Evolutionary conservation across 2,888 invertebrate genomes (phyloP), one percentile per base, ranked within the genome.

Genomic region (Cerastis rubricosa): DNA sequence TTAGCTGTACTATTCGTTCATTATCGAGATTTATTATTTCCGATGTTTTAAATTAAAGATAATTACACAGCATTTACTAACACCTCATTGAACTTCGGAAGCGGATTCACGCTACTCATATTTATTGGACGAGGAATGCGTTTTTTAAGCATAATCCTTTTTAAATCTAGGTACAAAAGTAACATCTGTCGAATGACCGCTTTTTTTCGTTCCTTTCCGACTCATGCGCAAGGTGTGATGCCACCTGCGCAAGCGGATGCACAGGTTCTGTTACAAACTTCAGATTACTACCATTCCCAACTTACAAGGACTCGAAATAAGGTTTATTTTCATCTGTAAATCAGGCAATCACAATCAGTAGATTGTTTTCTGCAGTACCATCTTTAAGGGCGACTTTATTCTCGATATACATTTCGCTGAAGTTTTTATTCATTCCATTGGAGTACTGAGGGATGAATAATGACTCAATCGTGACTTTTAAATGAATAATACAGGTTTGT

Each of bases 171-270:
- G 65, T 76, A 78, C 74, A 81, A 78, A 85, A 86, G 83, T 67
- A 85, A 87, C 93, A 93, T 90, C 92, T 92, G 93, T 84, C 76
- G 47, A n/a, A 66, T 72, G 77, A 79, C 73, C 54, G 70, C 75
- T 88, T 88, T 89, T 86, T 86, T 79, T 86, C 87, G 43, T 91
- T 87, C 89, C 85, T 84, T 87, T 76, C 79, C 80, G 75, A 80
- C 78, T 83, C 71, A 76, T 86, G 85, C 90, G 89, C 94, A 94
- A 94, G 94, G 93, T 94, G 94, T 86, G 83, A 80, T 76, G 78
- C 85, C 94, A 94, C 93, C 94, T 94, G 94, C 91, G 79, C 83
- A 84, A 89, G 85, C 90, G 90, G 89, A 90, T 90, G 89, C 84
- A 67, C 70, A 69, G 61, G 80, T 74, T 80, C 70, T 80, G 81